A percentile compares a stretch with the other conserved stretches of the same genome.
Conservation (phyloP, 2,797 vertebrate species). For the Gephyroberyx darwinii region DNA sequence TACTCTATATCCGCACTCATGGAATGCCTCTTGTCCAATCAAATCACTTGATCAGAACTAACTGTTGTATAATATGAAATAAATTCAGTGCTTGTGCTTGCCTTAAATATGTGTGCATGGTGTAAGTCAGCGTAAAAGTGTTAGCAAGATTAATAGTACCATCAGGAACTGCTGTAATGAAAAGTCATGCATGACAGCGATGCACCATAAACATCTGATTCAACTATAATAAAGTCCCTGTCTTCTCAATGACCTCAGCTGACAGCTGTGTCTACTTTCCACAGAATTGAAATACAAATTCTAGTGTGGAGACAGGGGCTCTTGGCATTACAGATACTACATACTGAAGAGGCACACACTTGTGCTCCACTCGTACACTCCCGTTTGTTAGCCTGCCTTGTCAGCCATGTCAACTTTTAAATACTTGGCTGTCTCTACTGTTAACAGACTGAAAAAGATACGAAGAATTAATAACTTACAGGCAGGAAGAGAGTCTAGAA, state of each 20-base stretch:
- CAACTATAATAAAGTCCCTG: constrained; percentile 21
- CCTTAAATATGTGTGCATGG: not conserved
- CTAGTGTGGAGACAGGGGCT: not conserved
- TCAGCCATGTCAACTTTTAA: not conserved
- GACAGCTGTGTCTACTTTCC: constrained; percentile 57
- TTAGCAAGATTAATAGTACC: constrained; percentile 13
- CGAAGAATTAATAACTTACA: not conserved
- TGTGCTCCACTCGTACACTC: not conserved
- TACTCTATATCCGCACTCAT: too few species aligned
- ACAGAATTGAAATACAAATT: not conserved
- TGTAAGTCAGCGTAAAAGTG: constrained; percentile 35
- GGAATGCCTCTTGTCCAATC: too few species aligned
- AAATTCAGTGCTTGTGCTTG: not conserved
- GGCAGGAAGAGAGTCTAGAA: not conserved
- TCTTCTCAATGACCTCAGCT: constrained; percentile 46
- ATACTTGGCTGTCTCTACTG: not conserved
- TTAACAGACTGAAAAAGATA: not conserved
- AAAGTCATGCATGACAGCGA: constrained; percentile 35
- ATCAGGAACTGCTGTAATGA: constrained; percentile 24
- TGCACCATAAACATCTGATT: constrained; percentile 13
- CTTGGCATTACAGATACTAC: constrained; percentile 3
- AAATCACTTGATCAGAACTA: too few species aligned
- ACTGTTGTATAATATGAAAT: too few species aligned
- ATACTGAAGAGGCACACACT: not conserved
- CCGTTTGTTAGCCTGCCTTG: not conserved